Evolutionary conservation across 2,888 invertebrate genomes (phyloP).

Genomic region (Athrips mouffetella): DNA sequence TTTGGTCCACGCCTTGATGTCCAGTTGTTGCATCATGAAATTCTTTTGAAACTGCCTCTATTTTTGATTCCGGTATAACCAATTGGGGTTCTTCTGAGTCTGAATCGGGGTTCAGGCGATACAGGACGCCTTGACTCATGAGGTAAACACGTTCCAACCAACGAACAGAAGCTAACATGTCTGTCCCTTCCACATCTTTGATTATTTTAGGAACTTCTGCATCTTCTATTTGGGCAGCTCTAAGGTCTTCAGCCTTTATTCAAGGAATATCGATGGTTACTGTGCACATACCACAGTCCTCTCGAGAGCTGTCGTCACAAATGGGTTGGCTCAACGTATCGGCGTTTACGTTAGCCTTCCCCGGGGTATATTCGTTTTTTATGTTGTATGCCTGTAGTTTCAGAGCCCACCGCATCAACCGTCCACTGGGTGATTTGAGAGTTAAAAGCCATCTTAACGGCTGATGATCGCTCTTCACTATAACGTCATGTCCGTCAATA

Average conservation of each 20-base stretch:
- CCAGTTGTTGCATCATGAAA: conserved; percentile 20
- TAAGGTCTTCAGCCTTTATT: conserved; percentile 15
- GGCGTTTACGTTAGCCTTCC: conserved; percentile 30
- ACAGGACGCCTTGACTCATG: conserved; percentile 1
- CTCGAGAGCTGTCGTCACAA: conserved; percentile 1
- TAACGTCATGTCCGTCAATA: conserved; percentile 41
- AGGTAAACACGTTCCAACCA: background rate
- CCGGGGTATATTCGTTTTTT: conserved; percentile 30
- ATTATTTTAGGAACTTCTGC: conserved; percentile 26
- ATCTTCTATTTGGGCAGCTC: conserved; percentile 23
- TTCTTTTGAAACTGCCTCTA: conserved; percentile 4
- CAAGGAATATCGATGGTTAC: conserved; percentile 14
- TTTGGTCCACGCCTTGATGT: conserved; percentile 18
- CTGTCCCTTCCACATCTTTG: conserved; percentile 22
- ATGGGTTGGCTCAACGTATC: conserved; percentile 22
- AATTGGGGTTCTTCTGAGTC: conserved; percentile 11
- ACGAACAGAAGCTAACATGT: background rate
- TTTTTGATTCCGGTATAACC: conserved; percentile 3
- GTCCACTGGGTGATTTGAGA: conserved; percentile 38
- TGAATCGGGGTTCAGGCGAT: background rate
- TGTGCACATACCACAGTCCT: background rate
- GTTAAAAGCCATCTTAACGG: conserved; percentile 46
- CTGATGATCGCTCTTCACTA: conserved; percentile 54
- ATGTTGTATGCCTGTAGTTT: conserved; percentile 29
- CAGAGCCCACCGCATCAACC: conserved; percentile 54